Conservation (phyloP, 2,888 invertebrate genomes). For the Apantesis nais region DNA sequence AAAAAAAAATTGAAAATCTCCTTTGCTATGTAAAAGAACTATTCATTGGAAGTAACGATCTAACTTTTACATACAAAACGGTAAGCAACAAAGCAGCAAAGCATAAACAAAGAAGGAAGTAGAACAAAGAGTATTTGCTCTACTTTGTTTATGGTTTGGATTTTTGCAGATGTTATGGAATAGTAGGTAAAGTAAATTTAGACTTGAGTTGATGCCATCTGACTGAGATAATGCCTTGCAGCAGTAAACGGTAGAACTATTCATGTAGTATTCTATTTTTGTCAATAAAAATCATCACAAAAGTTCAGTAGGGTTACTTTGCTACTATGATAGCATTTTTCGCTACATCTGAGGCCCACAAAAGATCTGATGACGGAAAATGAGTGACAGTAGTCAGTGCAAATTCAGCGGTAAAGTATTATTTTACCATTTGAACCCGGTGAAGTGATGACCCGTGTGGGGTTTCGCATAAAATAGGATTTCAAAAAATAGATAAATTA, state of each 20-base stretch:
- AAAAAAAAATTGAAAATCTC: too few relatives aligned
- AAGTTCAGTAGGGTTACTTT: neutral
- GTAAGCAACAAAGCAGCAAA: neutral
- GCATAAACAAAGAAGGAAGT: neutral
- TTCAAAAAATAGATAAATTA: neutral
- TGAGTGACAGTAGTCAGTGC: too few relatives aligned
- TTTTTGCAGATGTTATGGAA: neutral
- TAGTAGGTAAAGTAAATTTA: neutral
- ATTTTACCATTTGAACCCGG: too few relatives aligned
- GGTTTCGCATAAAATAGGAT: too few relatives aligned
- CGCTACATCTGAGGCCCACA: neutral
- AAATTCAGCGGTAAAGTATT: too few relatives aligned
- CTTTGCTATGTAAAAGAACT: too few relatives aligned
- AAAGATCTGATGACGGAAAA: too few relatives aligned
- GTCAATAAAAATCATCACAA: too few relatives aligned
- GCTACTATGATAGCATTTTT: neutral
- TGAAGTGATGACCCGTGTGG: too few relatives aligned
- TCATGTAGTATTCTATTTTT: neutral
- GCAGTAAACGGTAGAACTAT: too few relatives aligned
- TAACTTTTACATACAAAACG: neutral
- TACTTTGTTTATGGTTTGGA: neutral
- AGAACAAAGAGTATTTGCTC: neutral
- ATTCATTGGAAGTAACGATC: neutral
- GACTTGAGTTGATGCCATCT: neutral
- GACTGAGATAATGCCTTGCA: neutral